phyloP scores from a whole-genome alignment of 1,140 invertebrate genomes.

The Calephelis virginiensis region DNA sequence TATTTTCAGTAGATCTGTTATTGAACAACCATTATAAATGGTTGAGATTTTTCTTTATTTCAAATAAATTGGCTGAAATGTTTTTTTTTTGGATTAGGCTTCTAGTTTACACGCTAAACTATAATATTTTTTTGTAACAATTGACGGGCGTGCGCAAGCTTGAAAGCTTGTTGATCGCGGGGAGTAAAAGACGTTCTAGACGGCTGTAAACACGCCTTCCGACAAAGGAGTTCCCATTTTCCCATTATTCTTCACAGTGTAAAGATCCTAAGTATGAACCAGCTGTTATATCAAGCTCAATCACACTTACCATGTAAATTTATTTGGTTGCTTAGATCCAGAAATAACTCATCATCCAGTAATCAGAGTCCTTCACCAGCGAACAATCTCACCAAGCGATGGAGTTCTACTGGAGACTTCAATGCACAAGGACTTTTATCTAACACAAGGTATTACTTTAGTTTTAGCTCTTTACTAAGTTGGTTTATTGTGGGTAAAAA shows the following conservation, averaged over 20 bases:
- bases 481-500: neutral
- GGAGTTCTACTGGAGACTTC: slow-evolving; percentile 91
- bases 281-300: neutral
- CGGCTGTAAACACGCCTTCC: no score
- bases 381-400: slow-evolving; percentile 83
- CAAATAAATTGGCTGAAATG: no score
- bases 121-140: no score
- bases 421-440: slow-evolving; percentile 67
- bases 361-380: slow-evolving; percentile 67
- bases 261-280: neutral
- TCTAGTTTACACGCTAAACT: no score
- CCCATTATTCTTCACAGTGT: neutral
- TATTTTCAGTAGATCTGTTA: no score
- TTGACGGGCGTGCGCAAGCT: no score
- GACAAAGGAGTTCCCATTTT: no score
- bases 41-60: no score
- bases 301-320: slow-evolving; percentile 2
- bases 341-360: slow-evolving; percentile 74
- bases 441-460: slow-evolving; percentile 77
- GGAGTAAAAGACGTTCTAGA: no score
- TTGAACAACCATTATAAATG: no score
- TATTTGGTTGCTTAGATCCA: slow-evolving; percentile 53
- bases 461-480: neutral
- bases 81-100: no score
- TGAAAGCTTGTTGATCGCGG: no score